Conservation (phyloP, 1,140 invertebrate species). For the Chrysomallon squamiferum region DNA sequence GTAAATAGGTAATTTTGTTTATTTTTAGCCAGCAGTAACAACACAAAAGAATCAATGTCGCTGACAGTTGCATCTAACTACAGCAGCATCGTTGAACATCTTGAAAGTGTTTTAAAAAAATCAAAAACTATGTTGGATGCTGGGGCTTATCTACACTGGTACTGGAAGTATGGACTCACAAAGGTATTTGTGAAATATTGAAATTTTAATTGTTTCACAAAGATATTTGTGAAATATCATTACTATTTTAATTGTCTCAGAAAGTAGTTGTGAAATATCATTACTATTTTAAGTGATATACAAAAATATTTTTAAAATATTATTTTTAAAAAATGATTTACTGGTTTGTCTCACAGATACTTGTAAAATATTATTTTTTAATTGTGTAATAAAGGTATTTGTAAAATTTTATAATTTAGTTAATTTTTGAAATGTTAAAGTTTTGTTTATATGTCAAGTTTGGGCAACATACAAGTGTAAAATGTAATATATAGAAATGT, state of each 20-base stretch:
- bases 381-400: too few species aligned
- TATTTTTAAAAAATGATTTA: too few species aligned
- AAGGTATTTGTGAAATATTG: conserved; percentile 25
- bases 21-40: conserved; percentile 29
- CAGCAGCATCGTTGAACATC: conserved; percentile 36
- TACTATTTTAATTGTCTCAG: not conserved
- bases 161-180: conserved; percentile 41
- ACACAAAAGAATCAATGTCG: conserved; percentile 31
- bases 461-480: too few species aligned
- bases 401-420: too few species aligned
- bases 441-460: too few species aligned
- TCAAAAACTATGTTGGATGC: conserved; percentile 48
- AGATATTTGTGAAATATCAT: too few species aligned
- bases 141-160: conserved; percentile 57
- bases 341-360: too few species aligned
- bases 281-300: not conserved
- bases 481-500: too few species aligned
- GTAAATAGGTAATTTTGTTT: too few species aligned
- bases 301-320: not conserved
- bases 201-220: not conserved
- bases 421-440: too few species aligned
- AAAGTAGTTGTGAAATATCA: not conserved
- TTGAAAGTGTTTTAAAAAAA: conserved; percentile 35
- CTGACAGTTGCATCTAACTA: conserved; percentile 50
- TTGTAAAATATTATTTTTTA: too few species aligned